phyloP scores from a whole-genome alignment of 2,113 vertebrate species.

The Nansenia antarctica region DNA sequence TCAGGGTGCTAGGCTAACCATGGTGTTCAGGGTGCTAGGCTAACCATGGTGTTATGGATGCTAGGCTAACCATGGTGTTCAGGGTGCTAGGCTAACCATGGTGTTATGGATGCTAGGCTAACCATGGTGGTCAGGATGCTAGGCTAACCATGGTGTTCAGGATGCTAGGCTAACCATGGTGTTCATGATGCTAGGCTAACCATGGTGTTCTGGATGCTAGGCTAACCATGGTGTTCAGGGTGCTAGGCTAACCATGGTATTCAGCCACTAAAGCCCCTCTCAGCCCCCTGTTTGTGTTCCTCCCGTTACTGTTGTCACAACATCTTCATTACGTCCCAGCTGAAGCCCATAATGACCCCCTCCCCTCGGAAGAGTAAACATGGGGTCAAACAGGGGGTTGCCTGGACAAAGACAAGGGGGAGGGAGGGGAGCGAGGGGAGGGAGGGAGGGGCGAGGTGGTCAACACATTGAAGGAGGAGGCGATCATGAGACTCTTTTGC shows the following conservation, averaged over 20 bases:
- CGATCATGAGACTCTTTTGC: too few species aligned
- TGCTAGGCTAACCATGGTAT: slow-evolving; percentile 69
- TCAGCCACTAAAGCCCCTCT: slow-evolving; percentile 50
- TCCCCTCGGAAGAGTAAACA: slow-evolving; percentile 63
- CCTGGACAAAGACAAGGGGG: slow-evolving; percentile 32
- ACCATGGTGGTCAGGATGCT: slow-evolving; percentile 68
- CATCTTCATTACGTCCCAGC: slow-evolving; percentile 71
- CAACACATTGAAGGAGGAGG: too few species aligned
- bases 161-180: slow-evolving; percentile 72
- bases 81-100: slow-evolving; percentile 70
- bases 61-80: slow-evolving; percentile 72
- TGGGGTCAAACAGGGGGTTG: slow-evolving; percentile 60
- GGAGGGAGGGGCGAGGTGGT: slow-evolving; percentile 20
- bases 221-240: too few species aligned
- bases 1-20: slow-evolving; percentile 70
- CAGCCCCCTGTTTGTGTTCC: slow-evolving; percentile 68
- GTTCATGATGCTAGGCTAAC: slow-evolving; percentile 71
- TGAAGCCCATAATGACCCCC: slow-evolving; percentile 63
- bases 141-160: slow-evolving; percentile 70
- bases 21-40: slow-evolving; percentile 68
- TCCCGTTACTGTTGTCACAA: slow-evolving; percentile 65
- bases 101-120: too few species aligned
- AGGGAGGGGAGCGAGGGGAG: too few species aligned
- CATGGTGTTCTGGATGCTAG: slow-evolving; percentile 69
- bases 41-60: slow-evolving; percentile 71